These are phyloP conservation scores for Lithosia quadra DNA, from an alignment of 2,888 invertebrate genomes.

Conservation along the genomic window DNA sequence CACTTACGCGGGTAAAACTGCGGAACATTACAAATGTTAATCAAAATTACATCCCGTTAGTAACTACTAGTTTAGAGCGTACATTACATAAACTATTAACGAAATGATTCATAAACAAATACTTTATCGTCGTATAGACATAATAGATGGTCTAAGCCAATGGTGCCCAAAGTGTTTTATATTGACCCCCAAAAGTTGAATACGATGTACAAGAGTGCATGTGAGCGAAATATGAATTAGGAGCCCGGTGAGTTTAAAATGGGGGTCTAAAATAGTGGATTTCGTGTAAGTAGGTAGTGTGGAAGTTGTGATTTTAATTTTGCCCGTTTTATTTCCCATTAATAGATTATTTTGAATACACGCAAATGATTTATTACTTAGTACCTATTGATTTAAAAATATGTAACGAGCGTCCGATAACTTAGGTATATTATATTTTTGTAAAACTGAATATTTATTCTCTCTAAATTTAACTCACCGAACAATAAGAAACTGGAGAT, in stretches of 20 bases:
- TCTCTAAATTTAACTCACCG: not conserved
- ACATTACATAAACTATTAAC: slow-evolving; percentile 42
- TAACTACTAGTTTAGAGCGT: slow-evolving; percentile 36
- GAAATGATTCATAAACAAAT: slow-evolving; percentile 55
- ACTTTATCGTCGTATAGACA: slow-evolving; percentile 41
- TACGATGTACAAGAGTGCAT: not conserved
- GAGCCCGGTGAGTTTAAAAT: not conserved
- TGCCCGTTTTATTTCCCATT: too few species aligned
- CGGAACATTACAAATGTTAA: slow-evolving; percentile 33
- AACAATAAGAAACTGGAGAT: not conserved
- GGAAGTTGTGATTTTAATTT: too few species aligned
- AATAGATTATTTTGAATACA: too few species aligned
- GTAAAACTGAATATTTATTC: too few species aligned
- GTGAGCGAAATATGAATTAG: not conserved
- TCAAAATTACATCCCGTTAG: slow-evolving; percentile 40
- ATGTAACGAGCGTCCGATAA: too few species aligned
- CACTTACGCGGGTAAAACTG: not conserved
- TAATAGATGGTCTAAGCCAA: slow-evolving; percentile 34
- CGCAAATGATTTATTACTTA: too few species aligned
- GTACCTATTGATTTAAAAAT: too few species aligned
- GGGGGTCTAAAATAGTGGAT: not conserved
- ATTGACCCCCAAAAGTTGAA: not conserved
- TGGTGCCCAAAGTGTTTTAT: not conserved
- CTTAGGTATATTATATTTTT: too few species aligned
- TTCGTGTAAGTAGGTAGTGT: not conserved